Evolutionary conservation across 2,113 vertebrate genomes (phyloP).

Genomic region (Dicentrarchus labrax): DNA sequence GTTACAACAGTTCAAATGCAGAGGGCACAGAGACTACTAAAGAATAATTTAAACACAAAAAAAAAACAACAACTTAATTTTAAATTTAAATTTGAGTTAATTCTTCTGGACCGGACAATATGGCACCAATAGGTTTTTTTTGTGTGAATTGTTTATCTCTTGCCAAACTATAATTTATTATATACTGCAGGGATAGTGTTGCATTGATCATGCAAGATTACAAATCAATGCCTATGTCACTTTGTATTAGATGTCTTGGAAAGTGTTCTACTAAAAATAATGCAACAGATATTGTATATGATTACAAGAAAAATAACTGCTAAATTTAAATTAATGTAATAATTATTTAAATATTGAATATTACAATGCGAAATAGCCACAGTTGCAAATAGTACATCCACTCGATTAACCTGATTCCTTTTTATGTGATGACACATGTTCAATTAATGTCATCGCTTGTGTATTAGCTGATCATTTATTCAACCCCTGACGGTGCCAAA

Average conservation of each 20-base stretch:
- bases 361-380: not conserved
- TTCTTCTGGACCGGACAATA: not conserved
- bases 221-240: not conserved
- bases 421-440: conserved; percentile 34
- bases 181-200: not conserved
- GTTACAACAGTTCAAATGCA: not conserved
- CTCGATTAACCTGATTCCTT: conserved; percentile 8
- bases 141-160: not conserved
- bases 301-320: not conserved
- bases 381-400: not conserved
- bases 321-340: conserved; percentile 4
- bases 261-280: not conserved
- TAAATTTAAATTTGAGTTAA: not conserved
- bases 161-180: not conserved
- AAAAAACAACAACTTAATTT: not conserved
- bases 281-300: not conserved
- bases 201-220: not conserved
- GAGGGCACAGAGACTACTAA: not conserved
- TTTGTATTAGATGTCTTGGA: not conserved
- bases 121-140: not conserved
- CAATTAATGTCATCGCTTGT: conserved; percentile 56
- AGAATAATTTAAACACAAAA: not conserved
- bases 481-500: conserved; percentile 56
- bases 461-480: conserved; percentile 61
- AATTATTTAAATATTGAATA: not conserved